These are phyloP conservation scores for Apocheima hispidaria DNA, from an alignment of 2,888 invertebrate genomes.

Conservation along the genomic window DNA sequence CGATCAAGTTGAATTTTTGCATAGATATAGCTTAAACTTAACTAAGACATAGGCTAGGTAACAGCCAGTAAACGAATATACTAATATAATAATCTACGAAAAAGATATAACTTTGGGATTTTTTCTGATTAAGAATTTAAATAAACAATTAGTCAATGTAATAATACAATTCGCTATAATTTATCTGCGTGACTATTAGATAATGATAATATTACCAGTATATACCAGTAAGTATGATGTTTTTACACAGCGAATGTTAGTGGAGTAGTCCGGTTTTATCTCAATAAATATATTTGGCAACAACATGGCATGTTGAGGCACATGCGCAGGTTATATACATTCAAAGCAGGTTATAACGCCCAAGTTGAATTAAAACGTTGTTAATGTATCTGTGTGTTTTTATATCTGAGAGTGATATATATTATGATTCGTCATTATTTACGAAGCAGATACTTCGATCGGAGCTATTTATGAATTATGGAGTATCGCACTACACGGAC, in stretches of 20 bases:
- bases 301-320: too few species aligned
- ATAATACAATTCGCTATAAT: too few species aligned
- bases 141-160: not conserved
- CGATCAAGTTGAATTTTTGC: not conserved
- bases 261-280: too few species aligned
- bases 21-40: too few species aligned
- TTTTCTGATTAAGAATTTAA: not conserved
- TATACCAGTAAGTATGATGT: too few species aligned
- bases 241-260: too few species aligned
- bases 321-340: too few species aligned
- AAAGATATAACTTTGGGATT: not conserved
- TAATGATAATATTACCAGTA: too few species aligned
- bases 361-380: not conserved
- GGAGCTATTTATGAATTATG: constrained; percentile 19
- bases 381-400: not conserved
- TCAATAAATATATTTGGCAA: too few species aligned
- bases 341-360: too few species aligned
- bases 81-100: not conserved
- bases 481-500: not conserved
- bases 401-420: not conserved
- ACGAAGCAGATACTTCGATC: not conserved
- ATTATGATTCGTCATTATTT: constrained; percentile 5
- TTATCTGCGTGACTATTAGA: too few species aligned
- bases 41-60: too few species aligned
- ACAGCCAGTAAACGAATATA: not conserved